Percentiles rank a stretch among this genome's conserved stretches.
Evolutionary conservation across 2,797 vertebrate species (phyloP).

Genomic region (Aselliscus stoliczkanus): DNA sequence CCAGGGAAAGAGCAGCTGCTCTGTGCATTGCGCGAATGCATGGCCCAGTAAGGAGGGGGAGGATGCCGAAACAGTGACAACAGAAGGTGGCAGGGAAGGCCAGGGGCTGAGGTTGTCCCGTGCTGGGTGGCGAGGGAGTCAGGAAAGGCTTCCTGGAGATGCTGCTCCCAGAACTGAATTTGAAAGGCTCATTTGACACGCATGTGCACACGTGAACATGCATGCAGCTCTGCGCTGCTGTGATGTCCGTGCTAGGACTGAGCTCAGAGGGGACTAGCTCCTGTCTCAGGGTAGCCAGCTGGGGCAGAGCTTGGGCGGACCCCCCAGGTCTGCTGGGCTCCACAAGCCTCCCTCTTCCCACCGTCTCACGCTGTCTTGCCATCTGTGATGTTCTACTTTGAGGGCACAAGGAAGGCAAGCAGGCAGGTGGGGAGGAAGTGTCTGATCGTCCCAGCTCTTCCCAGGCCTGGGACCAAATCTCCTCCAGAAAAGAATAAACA

Average conservation of each 20-base stretch:
- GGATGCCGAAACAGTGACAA: neutral
- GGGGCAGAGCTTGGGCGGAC: neutral
- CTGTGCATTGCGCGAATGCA: neutral
- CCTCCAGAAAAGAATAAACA: neutral
- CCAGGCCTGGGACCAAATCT: neutral
- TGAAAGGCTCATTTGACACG: neutral
- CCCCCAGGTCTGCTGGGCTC: neutral
- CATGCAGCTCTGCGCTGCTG: rapidly evolving
- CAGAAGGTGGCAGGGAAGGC: neutral
- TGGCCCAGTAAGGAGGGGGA: neutral
- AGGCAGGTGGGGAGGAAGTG: neutral
- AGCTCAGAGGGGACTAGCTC: neutral
- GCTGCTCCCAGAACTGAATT: neutral
- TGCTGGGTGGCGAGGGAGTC: neutral
- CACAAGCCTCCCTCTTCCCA: neutral
- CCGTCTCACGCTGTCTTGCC: rapidly evolving
- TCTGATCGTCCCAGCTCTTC: neutral
- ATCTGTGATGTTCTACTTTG: neutral
- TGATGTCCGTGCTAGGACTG: neutral
- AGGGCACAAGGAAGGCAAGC: neutral
- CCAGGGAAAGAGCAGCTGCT: slow-evolving; percentile 2
- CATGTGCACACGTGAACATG: rapidly evolving
- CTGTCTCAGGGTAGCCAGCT: neutral
- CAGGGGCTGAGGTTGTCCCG: neutral
- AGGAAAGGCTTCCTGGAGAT: neutral